Evolutionary conservation across 2,113 vertebrate species (phyloP), one percentile per base, ranked within the genome.

Genomic region (Apteryx owenii): DNA sequence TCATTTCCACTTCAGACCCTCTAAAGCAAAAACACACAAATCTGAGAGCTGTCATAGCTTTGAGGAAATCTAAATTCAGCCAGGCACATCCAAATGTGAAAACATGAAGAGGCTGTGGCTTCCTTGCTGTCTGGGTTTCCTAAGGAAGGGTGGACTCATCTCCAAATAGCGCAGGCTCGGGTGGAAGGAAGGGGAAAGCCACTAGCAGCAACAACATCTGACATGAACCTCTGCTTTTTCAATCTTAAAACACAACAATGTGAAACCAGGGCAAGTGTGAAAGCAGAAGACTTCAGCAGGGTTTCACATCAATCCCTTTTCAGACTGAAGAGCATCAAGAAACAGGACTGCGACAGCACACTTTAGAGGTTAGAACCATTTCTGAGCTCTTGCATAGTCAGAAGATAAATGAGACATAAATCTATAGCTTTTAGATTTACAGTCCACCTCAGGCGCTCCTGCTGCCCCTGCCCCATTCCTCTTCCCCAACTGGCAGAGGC

Each of bases 201-300:
- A 51, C 54, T 56, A 78, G 28, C 33, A 62, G 72, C 16, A n/a
- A 53, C 64, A 87, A 48, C 82, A 93, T 88, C 87, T 88, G 84
- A 93, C 44, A 76, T 31, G 29, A 72, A 82, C 95, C 91, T 89
- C 64, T 81, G 90, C 84, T 91, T 56, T 85, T 76, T 89, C 96
- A 75, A 88, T 95, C 95, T 91, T 72, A 86, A 96, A 95, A 68
- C 82, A 73, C 91, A 96, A 73, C 85, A 90, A 14, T 10, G 64
- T 87, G 94, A 97, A 98, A 97, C 81, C 85, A 31, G 58, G 93
- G 89, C 77, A 73, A 94, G 92, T 54, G 92, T 58, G 96, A 93
- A 81, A 10, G 73, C 85, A 36, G 48, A 25, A 29, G 50, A 82
- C 62, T 75, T 88, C 95, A 96, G 94, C 88, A 96, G 89, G 64